A percentile compares a stretch with the other conserved stretches of the same genome.
Evolutionary conservation across 2,888 invertebrate species (phyloP).

Genomic region (Hirtodrosophila alboralis): DNA sequence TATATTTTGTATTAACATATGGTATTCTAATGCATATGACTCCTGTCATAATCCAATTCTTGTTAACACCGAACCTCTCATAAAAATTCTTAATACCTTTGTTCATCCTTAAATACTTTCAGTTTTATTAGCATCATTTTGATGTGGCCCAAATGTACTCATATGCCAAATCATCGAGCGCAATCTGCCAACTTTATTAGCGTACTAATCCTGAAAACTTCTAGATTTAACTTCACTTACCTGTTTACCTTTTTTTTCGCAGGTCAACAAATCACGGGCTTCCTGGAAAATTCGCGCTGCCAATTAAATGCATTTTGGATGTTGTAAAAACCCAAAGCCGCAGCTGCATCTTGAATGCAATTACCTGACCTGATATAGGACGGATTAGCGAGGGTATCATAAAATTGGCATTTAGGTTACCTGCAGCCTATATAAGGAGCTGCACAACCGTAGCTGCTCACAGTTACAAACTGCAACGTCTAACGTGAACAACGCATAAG

Average conservation of each 20-base stretch:
- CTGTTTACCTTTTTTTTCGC: slow-evolving; percentile 31
- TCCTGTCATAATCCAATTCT: no score
- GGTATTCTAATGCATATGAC: no score
- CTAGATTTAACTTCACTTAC: slow-evolving; percentile 26
- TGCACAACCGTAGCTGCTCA: slow-evolving; percentile 3
- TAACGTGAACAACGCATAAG: slow-evolving; percentile 52
- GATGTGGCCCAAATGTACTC: no score
- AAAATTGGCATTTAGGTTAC: slow-evolving; percentile 25
- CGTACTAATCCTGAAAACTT: slow-evolving; percentile 5
- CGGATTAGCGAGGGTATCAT: slow-evolving; percentile 48
- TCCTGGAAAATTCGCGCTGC: slow-evolving; percentile 39
- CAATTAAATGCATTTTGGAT: slow-evolving; percentile 43
- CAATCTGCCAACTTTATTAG: slow-evolving; percentile 18
- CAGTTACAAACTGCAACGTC: slow-evolving; percentile 66
- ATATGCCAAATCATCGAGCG: slow-evolving; percentile 15
- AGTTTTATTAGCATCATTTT: no score
- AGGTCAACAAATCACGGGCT: slow-evolving; percentile 37
- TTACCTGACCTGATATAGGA: slow-evolving; percentile 29
- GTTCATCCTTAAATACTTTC: no score
- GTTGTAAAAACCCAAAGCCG: slow-evolving; percentile 32
- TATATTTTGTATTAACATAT: no score
- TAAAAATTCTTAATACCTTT: no score
- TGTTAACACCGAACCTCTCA: no score
- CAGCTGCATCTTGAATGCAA: slow-evolving; percentile 44
- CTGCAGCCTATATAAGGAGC: slow-evolving; percentile 41